Base-by-base conservation (phyloP, 64 coral and sea anemone genomes). In the Catalaphyllia jardinei region DNA sequence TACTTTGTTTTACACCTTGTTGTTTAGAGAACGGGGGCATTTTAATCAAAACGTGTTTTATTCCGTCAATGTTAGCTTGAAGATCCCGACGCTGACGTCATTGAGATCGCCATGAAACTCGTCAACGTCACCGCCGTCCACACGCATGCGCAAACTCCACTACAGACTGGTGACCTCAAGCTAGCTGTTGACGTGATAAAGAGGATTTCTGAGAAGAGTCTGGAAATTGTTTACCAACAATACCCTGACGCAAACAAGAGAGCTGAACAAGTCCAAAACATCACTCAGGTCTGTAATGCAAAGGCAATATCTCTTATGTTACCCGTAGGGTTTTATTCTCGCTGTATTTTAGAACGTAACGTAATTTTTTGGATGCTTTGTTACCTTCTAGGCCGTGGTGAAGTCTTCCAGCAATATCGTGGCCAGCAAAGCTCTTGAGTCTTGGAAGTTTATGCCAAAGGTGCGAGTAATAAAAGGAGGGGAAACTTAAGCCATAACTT, bases 391-490 rank as follows among this genome's bases (percentile, higher is more conserved):
- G 90, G 82, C 75, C 38, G n/a, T 92, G 3, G 90, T 92, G 9
- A 49, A 92, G 16, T 78, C 90, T 39, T 75, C 90, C 65, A 92
- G 90, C 14, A 92, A 92, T 29, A 92, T 92, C 13, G 54, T 92
- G 15, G 82, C 87, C 51, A 38, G 73, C 19, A 87, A 57, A 38
- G 86, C 83, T 8, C 83, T 92, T 27, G 75, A 75, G n/a, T 67
- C 83, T 3, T 92, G 90, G 90, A 67, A 8, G 13, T 92, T 92
- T 87, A 87, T 92, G 74, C 90, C 90, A 31, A 69, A 86, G 83
- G 90, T 91, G 71, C 50, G n/a, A 18, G 20, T 13, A 39, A 38
- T 2, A 77, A 0, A 77, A 30, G 19, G 15, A 22, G 19, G 31
- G 0, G 12, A 77, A 38, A 57, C 39, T n/a, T n/a, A n/a, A n/a